Percentiles rank a stretch among this genome's conserved stretches.
phyloP scores from a whole-genome alignment of 2,113 vertebrate genomes.

The Todiramphus chloris region DNA sequence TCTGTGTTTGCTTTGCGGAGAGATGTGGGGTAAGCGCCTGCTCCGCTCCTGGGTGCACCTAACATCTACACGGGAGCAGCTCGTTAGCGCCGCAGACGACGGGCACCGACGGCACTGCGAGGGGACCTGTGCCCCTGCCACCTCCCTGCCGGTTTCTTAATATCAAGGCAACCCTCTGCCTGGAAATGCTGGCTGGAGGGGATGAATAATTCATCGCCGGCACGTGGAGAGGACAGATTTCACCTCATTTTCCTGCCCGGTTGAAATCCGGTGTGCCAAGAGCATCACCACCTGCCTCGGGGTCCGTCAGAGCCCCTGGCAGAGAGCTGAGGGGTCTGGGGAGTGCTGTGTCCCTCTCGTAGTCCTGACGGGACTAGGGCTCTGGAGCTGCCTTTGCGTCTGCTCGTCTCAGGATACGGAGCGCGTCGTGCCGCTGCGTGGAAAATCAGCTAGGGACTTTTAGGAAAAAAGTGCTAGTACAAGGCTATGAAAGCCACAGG shows the following conservation, averaged over 20 bases:
- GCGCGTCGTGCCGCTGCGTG: fast-evolving
- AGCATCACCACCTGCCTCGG: fast-evolving
- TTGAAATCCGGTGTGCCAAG: neutral
- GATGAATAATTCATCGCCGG: neutral
- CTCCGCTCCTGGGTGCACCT: fast-evolving
- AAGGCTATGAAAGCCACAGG: neutral
- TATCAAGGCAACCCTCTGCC: neutral
- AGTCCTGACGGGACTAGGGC: fast-evolving
- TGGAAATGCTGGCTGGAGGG: neutral
- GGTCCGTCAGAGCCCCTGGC: neutral
- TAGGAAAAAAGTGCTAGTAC: fast-evolving
- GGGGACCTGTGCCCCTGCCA: neutral
- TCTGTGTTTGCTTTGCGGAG: constrained; percentile 6
- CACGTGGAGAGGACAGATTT: fast-evolving
- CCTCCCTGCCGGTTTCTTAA: neutral
- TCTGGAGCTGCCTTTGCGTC: neutral
- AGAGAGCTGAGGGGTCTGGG: neutral
- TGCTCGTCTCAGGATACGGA: fast-evolving
- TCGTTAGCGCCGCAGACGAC: neutral
- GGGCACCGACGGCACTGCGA: neutral
- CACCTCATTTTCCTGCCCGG: fast-evolving
- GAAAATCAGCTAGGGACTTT: neutral
- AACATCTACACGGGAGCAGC: fast-evolving
- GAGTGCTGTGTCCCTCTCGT: neutral
- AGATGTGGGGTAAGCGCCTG: neutral